phyloP scores from a whole-genome alignment of 2,888 invertebrate genomes.

The Orthosia incerta region DNA sequence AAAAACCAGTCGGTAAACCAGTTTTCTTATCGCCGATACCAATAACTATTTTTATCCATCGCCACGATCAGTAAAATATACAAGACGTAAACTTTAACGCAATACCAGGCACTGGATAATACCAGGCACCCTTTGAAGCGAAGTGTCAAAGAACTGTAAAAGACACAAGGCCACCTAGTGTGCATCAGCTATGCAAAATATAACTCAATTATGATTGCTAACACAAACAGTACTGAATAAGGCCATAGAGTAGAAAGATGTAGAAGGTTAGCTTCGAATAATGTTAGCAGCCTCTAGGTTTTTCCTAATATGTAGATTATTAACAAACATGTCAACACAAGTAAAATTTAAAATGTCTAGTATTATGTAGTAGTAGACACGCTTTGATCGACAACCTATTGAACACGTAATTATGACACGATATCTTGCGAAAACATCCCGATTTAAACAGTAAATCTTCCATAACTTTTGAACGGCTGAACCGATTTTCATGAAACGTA shows the following conservation, averaged over 20 bases:
- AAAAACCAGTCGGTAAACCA: constrained; percentile 1
- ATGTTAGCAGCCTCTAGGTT: not conserved
- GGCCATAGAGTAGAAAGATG: not conserved
- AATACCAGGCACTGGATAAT: constrained; percentile 24
- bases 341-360: no score
- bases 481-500: no score
- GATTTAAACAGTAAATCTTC: no score
- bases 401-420: no score
- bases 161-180: constrained; percentile 57
- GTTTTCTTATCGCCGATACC: constrained; percentile 15
- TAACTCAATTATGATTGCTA: constrained; percentile 58
- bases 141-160: constrained; percentile 61
- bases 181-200: constrained; percentile 59
- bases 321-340: no score
- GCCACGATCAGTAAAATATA: constrained; percentile 22
- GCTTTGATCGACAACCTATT: no score
- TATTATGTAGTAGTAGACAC: no score
- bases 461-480: no score
- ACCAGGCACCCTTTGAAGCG: constrained; percentile 32
- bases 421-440: no score
- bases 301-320: no score
- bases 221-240: constrained; percentile 47
- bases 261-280: not conserved
- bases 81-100: constrained; percentile 11
- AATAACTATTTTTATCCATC: constrained; percentile 4